Conservation (phyloP, 1,140 invertebrate species). For the Geopemphigus sp. region DNA sequence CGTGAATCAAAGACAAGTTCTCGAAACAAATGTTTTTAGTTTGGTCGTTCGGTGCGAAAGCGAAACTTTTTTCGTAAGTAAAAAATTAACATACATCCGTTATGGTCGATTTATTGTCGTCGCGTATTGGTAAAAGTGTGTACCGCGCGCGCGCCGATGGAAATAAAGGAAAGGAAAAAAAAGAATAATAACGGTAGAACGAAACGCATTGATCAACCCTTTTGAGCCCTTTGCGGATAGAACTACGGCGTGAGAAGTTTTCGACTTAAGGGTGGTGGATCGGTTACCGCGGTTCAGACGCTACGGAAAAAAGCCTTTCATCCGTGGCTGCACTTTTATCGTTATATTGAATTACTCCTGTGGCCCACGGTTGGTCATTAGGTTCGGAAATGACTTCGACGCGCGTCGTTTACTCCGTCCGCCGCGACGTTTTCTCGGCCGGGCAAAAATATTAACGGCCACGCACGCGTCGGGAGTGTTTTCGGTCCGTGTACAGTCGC, state of each 20-base stretch:
- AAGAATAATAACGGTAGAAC: background rate
- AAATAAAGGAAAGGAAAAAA: background rate
- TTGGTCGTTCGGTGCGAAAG: background rate
- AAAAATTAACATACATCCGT: background rate
- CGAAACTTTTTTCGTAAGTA: background rate
- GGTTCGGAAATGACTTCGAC: background rate
- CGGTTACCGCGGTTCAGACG: background rate
- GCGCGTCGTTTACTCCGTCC: background rate
- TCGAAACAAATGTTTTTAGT: background rate
- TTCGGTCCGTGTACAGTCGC: too few relatives aligned
- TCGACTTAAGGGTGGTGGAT: background rate
- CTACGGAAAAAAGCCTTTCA: background rate
- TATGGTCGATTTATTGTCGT: background rate
- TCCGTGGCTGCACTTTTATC: background rate
- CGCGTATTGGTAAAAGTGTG: background rate
- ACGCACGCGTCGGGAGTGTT: too few relatives aligned
- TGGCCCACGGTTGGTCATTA: background rate
- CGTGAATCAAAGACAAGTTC: too few relatives aligned
- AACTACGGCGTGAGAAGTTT: background rate
- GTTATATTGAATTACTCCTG: constrained; percentile 13
- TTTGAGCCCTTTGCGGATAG: constrained; percentile 1
- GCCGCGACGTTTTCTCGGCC: background rate
- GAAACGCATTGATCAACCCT: constrained; percentile 12
- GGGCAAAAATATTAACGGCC: background rate
- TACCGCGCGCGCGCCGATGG: background rate